Evolutionary conservation across 2,888 invertebrate species (phyloP).

Genomic region (Oligia latruncula): DNA sequence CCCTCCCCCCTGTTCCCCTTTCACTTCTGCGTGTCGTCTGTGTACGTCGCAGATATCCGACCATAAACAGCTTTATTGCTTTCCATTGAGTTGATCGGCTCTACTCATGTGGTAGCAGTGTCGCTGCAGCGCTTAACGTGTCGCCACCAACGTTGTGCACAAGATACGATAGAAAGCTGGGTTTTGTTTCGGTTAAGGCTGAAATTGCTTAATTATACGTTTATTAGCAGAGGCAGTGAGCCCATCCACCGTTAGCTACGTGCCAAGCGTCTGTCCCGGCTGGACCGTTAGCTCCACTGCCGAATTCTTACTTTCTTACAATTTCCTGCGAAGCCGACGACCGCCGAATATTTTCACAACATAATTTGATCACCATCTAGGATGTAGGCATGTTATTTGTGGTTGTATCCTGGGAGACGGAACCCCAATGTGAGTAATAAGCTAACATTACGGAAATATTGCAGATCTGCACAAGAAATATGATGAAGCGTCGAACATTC

Average conservation of each 20-base stretch:
- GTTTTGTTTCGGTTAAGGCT: not conserved
- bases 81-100: conserved; percentile 19
- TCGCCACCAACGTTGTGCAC: not conserved
- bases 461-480: conserved; percentile 34
- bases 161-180: not conserved
- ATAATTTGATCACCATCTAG: not conserved
- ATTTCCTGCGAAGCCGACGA: not conserved
- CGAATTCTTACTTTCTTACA: not conserved
- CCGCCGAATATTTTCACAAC: conserved; percentile 11
- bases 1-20: no score
- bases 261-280: not conserved
- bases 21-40: not conserved
- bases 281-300: not conserved
- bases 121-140: not conserved
- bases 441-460: conserved; percentile 37
- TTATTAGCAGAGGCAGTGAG: conserved; percentile 28
- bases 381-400: not conserved
- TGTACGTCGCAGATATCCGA: conserved; percentile 14
- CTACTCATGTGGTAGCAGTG: not conserved
- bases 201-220: conserved; percentile 29
- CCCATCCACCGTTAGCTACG: not conserved
- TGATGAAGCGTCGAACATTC: conserved; percentile 24
- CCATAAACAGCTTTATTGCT: conserved; percentile 25
- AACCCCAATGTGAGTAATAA: conserved; percentile 5
- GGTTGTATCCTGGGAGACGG: not conserved